Base-by-base conservation (phyloP, 2,888 invertebrate genomes). In the Electrophaes corylata region DNA sequence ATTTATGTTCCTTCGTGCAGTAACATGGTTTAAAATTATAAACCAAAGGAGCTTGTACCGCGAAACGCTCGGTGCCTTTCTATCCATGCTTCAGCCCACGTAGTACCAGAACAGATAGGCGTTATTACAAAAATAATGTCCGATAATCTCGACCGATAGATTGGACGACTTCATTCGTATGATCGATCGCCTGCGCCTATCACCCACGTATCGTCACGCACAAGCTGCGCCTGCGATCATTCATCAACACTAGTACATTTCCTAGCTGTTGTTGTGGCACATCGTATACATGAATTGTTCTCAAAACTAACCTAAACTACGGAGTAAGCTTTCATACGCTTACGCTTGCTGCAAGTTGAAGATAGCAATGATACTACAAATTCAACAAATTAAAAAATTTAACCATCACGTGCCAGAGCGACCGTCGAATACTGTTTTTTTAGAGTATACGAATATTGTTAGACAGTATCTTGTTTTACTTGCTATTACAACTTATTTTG, bases 191-290 rank as follows among this genome's bases (percentile, higher is more conserved):
- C 65, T 69, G 74, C 72, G 79, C 74, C 76, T 77, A 76, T 84
- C 88, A 81, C 86, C 86, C 87, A 85, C 86, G 85, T 82, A 76
- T 71, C 71, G 79, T 84, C 84, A 84, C 83, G 84, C 71, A 69
- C 67, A 50, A 71, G 70, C 63, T 69, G 69, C 71, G 78, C 72
- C 66, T 48, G 65, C 59, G 69, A 60, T 44, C 60, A 60, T 60
- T 52, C 55, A 60, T 57, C 69, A 70, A 65, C 66, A 71, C 65
- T 67, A 65, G 66, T 65, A 69, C 48, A 41, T 33, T 54, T 53
- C 43, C 43, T 16, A 20, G 52, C 37, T 35, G 19, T 49, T 53
- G 40, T 19, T 46, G 14, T 49, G 45, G 53, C 49, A 59, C 48
- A 39, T 26, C 10, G 16, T 39, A 31, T n/a, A 12, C 8, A 46